Evolutionary conservation across 2,888 invertebrate species (phyloP), one percentile per base, ranked within the genome.

Genomic region (Tethea ocularis): DNA sequence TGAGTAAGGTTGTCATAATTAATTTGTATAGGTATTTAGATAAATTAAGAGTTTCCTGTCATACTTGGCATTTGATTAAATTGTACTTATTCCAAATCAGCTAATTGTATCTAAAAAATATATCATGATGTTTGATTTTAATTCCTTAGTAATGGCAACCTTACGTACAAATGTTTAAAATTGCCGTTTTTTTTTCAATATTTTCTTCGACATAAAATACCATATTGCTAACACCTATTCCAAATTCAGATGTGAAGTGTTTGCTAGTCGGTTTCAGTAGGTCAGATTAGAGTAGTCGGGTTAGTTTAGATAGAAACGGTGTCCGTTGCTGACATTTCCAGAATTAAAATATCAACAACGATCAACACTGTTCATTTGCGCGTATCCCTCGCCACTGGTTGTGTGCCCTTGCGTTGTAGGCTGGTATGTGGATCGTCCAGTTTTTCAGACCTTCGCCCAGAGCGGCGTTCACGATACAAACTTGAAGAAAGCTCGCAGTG

Each of bases 401-500:
- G 86, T 84, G 77, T 87, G 88, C 89, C 82, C 85, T 84, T 84
- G 87, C 89, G 88, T 86, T 89, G 88, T 92, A 91, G 93, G 91
- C 93, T 91, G 89, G 92, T 91, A 86, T 91, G 91, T 92, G 93
- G 93, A 93, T 92, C 92, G 92, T 92, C 93, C 91, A 93, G 93
- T 93, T 93, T 93, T 93, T 93, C 93, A 93, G 93, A 93, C 81
- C 88, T 82, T 86, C 91, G 92, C 92, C 92, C 86, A 88, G 86
- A 77, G 91, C 91, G 93, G 92, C 89, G 88, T 87, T 86, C 84
- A 80, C 86, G 87, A 86, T 79, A 82, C 86, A 88, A 86, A 80
- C 88, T 77, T 77, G 85, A 86, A 86, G 90, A 86, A 82, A 75
- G 84, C 81, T 74, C 78, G 86, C 87, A 77, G 91, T 84, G 84